phyloP scores from a whole-genome alignment of 2,113 vertebrate genomes.

The Oenanthe oenanthe region DNA sequence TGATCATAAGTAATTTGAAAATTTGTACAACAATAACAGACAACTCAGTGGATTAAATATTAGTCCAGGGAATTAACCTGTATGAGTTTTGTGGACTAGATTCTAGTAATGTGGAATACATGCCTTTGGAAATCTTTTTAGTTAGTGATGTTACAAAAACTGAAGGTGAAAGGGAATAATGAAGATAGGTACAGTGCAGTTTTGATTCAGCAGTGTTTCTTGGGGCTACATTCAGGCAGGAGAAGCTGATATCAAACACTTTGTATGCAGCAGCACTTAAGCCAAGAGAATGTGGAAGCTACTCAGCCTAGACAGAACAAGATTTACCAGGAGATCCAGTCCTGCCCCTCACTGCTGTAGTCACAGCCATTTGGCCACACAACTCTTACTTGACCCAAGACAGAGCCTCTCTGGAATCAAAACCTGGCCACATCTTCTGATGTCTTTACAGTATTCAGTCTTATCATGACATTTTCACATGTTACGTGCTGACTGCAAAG shows the following conservation, averaged over 20 bases:
- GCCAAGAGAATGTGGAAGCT: not conserved
- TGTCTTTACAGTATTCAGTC: not conserved
- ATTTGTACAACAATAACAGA: not conserved
- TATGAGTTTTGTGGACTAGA: not conserved
- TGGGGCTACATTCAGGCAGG: not conserved
- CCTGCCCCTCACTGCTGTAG: not conserved
- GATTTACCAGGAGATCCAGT: not conserved
- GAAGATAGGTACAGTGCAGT: not conserved
- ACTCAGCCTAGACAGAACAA: not conserved
- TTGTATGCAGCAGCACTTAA: not conserved
- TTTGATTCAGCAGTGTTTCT: not conserved
- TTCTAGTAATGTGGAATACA: not conserved
- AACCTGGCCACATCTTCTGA: not conserved
- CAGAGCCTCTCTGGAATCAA: not conserved
- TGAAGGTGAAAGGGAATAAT: not conserved
- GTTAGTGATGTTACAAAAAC: not conserved
- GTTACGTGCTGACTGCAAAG: not conserved
- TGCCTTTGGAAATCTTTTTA: not conserved
- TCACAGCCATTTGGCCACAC: not conserved
- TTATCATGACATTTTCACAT: not conserved
- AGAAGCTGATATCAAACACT: not conserved
- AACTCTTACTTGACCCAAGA: not conserved
- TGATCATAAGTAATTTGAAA: not conserved
- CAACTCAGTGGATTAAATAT: not conserved
- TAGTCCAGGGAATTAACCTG: not conserved